Evolutionary conservation across 2,113 vertebrate genomes (phyloP).

Genomic region (Pterocles gutturalis): DNA sequence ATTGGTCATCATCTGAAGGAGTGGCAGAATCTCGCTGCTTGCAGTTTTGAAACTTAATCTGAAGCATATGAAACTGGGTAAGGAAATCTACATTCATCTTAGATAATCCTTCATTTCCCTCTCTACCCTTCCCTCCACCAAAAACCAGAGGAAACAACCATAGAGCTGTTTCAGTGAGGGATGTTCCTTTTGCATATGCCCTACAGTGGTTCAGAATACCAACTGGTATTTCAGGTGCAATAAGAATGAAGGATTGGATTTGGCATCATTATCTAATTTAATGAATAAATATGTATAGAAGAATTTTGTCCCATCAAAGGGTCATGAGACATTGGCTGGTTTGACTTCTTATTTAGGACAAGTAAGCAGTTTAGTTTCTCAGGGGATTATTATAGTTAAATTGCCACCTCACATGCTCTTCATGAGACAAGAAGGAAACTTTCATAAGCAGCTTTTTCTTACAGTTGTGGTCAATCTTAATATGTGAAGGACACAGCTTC

Average conservation of each 20-base stretch:
- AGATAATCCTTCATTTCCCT: neutral
- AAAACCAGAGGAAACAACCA: neutral
- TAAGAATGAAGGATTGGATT: neutral
- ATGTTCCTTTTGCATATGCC: neutral
- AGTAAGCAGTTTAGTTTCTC: conserved; percentile 24
- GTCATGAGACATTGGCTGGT: conserved; percentile 9
- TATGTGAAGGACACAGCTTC: neutral
- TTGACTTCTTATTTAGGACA: conserved; percentile 26
- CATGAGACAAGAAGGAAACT: conserved; percentile 6
- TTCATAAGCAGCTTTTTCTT: neutral
- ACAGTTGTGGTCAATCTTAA: neutral
- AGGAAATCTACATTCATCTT: neutral
- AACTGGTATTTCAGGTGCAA: neutral
- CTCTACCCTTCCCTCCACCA: neutral
- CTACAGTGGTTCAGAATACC: neutral
- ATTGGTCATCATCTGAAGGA: neutral
- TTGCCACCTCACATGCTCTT: neutral
- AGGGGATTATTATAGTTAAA: conserved; percentile 10
- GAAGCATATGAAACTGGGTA: neutral
- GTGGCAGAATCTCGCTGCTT: neutral
- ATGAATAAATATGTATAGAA: conserved; percentile 29
- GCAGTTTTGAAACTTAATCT: neutral
- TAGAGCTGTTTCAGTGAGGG: neutral
- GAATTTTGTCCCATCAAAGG: neutral
- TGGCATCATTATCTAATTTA: neutral